Base-by-base conservation (phyloP, 2,113 vertebrate species). In the Pholis gunnellus region DNA sequence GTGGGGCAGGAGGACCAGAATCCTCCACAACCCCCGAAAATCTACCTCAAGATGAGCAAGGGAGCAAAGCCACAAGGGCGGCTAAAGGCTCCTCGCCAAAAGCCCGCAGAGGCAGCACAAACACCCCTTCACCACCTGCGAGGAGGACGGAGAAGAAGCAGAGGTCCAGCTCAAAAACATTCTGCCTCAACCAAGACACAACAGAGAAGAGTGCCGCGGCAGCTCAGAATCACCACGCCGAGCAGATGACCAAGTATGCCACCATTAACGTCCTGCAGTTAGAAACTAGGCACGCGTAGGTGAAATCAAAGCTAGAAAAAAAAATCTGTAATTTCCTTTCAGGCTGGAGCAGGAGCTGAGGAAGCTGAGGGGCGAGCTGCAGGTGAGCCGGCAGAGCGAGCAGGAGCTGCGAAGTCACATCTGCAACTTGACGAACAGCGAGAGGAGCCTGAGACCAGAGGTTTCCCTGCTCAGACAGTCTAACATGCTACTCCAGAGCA, bases 401-500 rank as follows among this genome's bases (percentile, higher is more conserved):
- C 95, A 95, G 88, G 96, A 96, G 87, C 92, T 96, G 63, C 87
- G 94, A 13, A 96, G 95, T 81, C 96, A 96, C 88, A 75, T 96
- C 78, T 95, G 95, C 82, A 95, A 96, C 91, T 72, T 96, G 60
- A 96, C 93, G 65, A 96, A 96, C 93, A 96, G 94, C 22, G 95
- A 96, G 87, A 90, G 94, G 87, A 96, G 95, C 91, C 89, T 96
- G 83, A 94, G 95, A n/a, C 95, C 96, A 0, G 96, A 96, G 80
- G 91, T 95, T 18, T 91, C 94, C 7, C 93, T 96, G 85, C 94
- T 96, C 78, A 86, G 95, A 79, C 95, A 96, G 87, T 94, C 94
- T 75, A 96, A 96, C 85, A 93, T 95, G 71, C 93, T 95, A 57
- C 93, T 96, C 46, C 96, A 96, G 79, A 95, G 93, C 94, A 96